These are phyloP conservation scores for Galleria mellonella DNA, from an alignment of 1,140 invertebrate genomes.

Conservation along the genomic window DNA sequence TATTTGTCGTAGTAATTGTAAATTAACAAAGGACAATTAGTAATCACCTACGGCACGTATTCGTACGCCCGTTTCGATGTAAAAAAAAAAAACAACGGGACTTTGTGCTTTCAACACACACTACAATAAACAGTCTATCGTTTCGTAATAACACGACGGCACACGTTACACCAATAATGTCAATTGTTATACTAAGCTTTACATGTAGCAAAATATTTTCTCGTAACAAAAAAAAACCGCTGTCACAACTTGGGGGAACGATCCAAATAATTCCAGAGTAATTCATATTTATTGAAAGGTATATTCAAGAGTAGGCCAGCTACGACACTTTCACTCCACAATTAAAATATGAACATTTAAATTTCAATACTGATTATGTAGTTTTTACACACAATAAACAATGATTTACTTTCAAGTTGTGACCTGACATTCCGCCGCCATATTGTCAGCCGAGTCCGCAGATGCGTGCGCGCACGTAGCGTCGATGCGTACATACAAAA, in stretches of 20 bases:
- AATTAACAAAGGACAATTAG: background rate
- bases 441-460: background rate
- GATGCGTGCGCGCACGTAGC: background rate
- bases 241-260: background rate
- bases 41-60: too few species aligned
- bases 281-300: background rate
- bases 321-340: constrained; percentile 11
- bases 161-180: constrained; percentile 8
- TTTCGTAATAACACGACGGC: constrained; percentile 16
- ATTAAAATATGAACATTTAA: constrained; percentile 9
- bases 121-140: constrained; percentile 28
- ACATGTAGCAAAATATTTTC: constrained; percentile 9
- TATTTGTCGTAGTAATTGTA: too few species aligned
- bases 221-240: constrained; percentile 7
- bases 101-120: constrained; percentile 28
- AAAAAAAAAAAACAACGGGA: background rate
- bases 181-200: constrained; percentile 19
- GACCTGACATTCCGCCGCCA: constrained; percentile 1
- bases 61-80: background rate
- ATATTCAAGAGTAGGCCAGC: constrained; percentile 25
- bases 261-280: background rate
- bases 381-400: constrained; percentile 9
- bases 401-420: constrained; percentile 4
- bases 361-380: constrained; percentile 16
- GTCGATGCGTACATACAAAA: background rate